Conservation (phyloP, 2,888 invertebrate species). For the Phania funesta region DNA sequence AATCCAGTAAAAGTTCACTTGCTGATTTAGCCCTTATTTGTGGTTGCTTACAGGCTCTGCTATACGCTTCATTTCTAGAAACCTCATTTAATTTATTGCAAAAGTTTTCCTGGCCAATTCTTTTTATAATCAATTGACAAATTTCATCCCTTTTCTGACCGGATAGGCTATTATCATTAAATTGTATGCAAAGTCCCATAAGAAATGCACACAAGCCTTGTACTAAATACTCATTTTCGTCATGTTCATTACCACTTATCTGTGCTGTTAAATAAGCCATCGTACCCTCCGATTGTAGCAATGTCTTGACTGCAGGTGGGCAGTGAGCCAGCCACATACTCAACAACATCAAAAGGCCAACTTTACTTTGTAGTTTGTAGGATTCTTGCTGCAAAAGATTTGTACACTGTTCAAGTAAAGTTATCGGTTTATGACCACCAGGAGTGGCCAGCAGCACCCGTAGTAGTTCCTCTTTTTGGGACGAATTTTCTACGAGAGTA, state of each 20-base stretch:
- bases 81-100: conserved; percentile 92
- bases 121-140: conserved; percentile 88
- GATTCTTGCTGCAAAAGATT: conserved; percentile 89
- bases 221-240: conserved; percentile 93
- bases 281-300: conserved; percentile 89
- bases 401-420: conserved; percentile 93
- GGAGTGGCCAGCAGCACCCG: conserved; percentile 94
- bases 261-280: conserved; percentile 92
- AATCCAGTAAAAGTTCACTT: conserved; percentile 92
- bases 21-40: conserved; percentile 89
- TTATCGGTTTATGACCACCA: conserved; percentile 91
- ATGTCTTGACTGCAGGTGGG: conserved; percentile 89
- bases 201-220: conserved; percentile 95
- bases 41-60: conserved; percentile 95
- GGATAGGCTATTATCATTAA: conserved; percentile 90
- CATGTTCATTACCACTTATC: conserved; percentile 91
- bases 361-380: conserved; percentile 85
- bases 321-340: conserved; percentile 94
- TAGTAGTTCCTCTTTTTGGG: conserved; percentile 93
- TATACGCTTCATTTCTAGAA: conserved; percentile 94
- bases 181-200: conserved; percentile 94
- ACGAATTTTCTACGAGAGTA: conserved; percentile 90
- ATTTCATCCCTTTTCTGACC: conserved; percentile 89
- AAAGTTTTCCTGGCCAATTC: conserved; percentile 94
- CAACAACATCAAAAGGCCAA: conserved; percentile 94